A percentile compares a stretch with the other conserved stretches of the same genome.
Evolutionary conservation across 2,113 vertebrate species (phyloP).

Genomic region (Chinchilla lanigera): DNA sequence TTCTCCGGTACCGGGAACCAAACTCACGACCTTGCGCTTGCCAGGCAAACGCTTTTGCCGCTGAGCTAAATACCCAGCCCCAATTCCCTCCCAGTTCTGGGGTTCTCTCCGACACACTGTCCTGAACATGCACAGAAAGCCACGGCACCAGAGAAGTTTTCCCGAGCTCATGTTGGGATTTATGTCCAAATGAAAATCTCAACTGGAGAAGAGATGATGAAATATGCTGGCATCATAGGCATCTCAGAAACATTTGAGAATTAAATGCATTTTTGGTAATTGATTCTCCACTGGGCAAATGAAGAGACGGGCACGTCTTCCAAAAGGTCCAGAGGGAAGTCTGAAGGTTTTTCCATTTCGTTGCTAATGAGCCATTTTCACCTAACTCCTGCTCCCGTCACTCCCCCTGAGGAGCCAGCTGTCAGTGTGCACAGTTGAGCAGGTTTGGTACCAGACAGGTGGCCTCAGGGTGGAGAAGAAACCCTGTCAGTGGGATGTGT

Average conservation of each 20-base stretch:
- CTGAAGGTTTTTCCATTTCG: constrained; percentile 72
- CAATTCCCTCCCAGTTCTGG: neutral
- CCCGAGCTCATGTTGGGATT: neutral
- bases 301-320: neutral
- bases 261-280: neutral
- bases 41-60: no score
- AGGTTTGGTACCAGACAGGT: constrained; percentile 73
- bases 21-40: no score
- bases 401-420: constrained; percentile 70
- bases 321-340: constrained; percentile 44
- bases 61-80: no score
- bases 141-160: neutral
- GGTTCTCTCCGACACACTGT: neutral
- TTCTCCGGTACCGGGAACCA: no score
- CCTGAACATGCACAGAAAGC: neutral
- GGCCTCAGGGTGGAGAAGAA: constrained; percentile 51
- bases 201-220: neutral
- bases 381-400: constrained; percentile 63
- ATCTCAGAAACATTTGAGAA: constrained; percentile 28
- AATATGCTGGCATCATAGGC: neutral
- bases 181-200: neutral
- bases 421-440: constrained; percentile 73
- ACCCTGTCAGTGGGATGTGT: constrained; percentile 60
- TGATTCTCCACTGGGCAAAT: neutral
- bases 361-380: constrained; percentile 80